phyloP scores from a whole-genome alignment of 2,888 invertebrate genomes.

The Drosophila phalerata region DNA sequence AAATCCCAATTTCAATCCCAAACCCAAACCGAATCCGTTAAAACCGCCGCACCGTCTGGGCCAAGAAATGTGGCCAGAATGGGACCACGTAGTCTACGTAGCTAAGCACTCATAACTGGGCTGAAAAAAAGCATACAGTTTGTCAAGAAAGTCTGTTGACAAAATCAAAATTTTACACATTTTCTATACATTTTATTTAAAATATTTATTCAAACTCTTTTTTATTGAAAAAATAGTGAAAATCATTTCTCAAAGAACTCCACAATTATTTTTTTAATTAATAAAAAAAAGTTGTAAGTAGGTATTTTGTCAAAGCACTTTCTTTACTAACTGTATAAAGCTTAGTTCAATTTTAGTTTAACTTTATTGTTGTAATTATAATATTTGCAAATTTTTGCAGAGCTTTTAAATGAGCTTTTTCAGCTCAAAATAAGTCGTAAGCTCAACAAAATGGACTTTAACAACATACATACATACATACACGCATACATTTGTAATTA shows the following conservation, averaged over 20 bases:
- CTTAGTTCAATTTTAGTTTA: slow-evolving; percentile 70
- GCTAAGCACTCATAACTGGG: slow-evolving; percentile 37
- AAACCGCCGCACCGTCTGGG: slow-evolving; percentile 56
- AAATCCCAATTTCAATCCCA: slow-evolving; percentile 1
- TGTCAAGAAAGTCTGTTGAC: no score
- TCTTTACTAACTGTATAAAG: not conserved
- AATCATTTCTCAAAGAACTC: no score
- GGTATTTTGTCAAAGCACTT: no score
- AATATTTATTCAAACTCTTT: no score
- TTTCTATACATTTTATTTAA: no score
- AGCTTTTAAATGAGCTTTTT: slow-evolving; percentile 35
- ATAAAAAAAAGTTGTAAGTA: no score
- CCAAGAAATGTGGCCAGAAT: slow-evolving; percentile 82
- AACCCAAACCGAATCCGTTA: slow-evolving; percentile 41
- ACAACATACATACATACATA: not conserved
- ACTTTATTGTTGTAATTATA: slow-evolving; percentile 64
- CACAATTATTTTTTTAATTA: no score
- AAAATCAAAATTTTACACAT: no score
- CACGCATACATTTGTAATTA: slow-evolving; percentile 4
- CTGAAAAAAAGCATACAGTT: not conserved
- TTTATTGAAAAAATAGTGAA: no score
- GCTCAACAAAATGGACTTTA: slow-evolving; percentile 54
- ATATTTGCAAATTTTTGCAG: slow-evolving; percentile 26
- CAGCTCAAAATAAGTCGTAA: slow-evolving; percentile 54
- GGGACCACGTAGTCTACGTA: slow-evolving; percentile 79